phyloP scores from a whole-genome alignment of 2,113 vertebrate species.

The Syrrhaptes paradoxus region DNA sequence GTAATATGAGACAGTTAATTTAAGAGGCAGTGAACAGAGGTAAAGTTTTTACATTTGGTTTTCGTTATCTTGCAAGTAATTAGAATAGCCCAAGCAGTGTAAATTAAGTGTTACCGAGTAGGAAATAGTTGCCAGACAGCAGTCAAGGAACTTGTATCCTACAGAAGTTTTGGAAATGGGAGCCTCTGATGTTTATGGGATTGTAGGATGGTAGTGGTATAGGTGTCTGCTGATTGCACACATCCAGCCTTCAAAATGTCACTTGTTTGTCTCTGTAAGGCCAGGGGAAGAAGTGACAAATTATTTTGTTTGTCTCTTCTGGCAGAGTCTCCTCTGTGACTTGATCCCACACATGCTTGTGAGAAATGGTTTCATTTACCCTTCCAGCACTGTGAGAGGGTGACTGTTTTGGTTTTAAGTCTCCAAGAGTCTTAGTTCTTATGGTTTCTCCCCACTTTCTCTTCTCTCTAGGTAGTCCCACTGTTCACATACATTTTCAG shows the following conservation, averaged over 20 bases:
- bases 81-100: not conserved
- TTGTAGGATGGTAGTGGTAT: not conserved
- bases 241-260: not conserved
- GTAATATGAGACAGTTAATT: slow-evolving; percentile 17
- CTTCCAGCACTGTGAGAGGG: not conserved
- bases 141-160: not conserved
- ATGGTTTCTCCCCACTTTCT: not conserved
- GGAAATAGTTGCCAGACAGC: not conserved
- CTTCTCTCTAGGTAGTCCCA: not conserved
- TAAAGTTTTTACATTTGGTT: not conserved
- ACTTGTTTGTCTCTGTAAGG: not conserved
- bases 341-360: not conserved
- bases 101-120: not conserved
- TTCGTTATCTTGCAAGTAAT: not conserved
- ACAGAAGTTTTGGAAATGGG: not conserved
- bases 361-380: not conserved
- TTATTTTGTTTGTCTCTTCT: not conserved
- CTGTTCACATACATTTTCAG: not conserved
- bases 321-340: not conserved
- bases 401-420: not conserved
- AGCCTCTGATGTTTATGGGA: not conserved
- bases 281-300: not conserved
- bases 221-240: not conserved
- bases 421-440: not conserved
- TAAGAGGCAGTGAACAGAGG: not conserved